phyloP scores from a whole-genome alignment of 2,113 vertebrate species.

The Pao palembangensis region DNA sequence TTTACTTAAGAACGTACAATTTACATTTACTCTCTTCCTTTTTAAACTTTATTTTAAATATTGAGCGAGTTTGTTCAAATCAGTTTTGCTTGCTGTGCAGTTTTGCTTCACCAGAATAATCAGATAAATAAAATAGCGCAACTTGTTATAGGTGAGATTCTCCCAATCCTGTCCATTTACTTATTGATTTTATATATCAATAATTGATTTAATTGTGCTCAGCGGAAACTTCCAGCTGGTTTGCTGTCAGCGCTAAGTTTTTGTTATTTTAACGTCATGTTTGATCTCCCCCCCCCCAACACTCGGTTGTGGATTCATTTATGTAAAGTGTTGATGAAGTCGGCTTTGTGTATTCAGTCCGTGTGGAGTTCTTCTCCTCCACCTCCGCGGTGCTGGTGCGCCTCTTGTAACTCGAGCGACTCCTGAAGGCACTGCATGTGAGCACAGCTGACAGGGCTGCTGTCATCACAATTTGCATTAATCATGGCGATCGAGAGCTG shows the following conservation, averaged over 20 bases:
- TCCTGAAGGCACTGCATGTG: constrained; percentile 72
- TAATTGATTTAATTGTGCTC: background rate
- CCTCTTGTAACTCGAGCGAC: constrained; percentile 72
- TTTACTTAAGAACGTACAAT: too few species aligned
- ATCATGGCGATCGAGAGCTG: constrained; percentile 56
- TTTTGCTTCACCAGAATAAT: background rate
- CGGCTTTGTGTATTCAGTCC: constrained; percentile 61
- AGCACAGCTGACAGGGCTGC: constrained; percentile 65
- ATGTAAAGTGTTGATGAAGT: constrained; percentile 57
- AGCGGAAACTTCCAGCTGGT: background rate
- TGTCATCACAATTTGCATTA: constrained; percentile 71
- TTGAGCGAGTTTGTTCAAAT: constrained; percentile 21
- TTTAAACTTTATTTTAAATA: background rate
- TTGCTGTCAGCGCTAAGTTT: background rate
- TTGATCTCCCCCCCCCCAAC: too few species aligned
- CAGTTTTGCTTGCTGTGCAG: background rate
- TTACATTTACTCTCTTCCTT: too few species aligned
- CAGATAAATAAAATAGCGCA: background rate
- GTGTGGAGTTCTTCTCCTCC: constrained; percentile 55
- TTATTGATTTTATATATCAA: constrained; percentile 8
- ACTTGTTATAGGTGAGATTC: constrained; percentile 16
- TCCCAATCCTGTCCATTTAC: constrained; percentile 15
- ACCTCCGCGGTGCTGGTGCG: constrained; percentile 57
- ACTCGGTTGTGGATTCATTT: constrained; percentile 22
- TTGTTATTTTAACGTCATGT: too few species aligned